Evolutionary conservation across 1,140 invertebrate species (phyloP).

Genomic region (Calycopis cecrops): DNA sequence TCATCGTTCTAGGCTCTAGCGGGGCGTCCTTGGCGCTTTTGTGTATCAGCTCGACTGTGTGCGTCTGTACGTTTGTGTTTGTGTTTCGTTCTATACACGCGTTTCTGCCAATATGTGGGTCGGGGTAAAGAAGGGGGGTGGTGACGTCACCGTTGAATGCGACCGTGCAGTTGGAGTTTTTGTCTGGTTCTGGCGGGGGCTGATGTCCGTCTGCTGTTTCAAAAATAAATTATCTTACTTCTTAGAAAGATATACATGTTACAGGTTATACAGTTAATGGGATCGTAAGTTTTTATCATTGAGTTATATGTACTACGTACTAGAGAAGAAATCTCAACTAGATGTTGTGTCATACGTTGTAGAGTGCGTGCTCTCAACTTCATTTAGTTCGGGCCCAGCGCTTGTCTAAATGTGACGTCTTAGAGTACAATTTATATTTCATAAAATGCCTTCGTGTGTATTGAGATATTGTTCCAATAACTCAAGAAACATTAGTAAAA

Average conservation of each 20-base stretch:
- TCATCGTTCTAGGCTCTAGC: conserved; percentile 30
- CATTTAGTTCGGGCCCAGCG: no score
- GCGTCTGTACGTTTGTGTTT: conserved; percentile 72
- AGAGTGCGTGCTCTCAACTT: no score
- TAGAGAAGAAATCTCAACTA: no score
- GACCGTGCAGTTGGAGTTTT: conserved; percentile 51
- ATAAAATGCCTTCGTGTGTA: no score
- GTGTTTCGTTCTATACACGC: conserved; percentile 92
- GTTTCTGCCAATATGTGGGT: conserved; percentile 92
- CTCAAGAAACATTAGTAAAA: no score
- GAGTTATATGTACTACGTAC: no score
- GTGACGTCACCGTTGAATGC: conserved; percentile 47
- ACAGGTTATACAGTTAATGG: no score
- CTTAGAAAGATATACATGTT: not conserved
- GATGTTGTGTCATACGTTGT: no score
- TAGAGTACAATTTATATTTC: no score
- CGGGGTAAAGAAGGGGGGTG: conserved; percentile 72
- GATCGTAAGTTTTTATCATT: no score
- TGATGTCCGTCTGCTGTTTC: conserved; percentile 1
- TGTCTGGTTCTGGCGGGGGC: conserved; percentile 38
- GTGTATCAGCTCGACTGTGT: conserved; percentile 83
- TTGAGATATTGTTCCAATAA: no score
- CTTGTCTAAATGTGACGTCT: no score
- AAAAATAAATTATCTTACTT: not conserved
- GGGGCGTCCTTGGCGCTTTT: conserved; percentile 79